phyloP scores from a whole-genome alignment of 1,140 invertebrate genomes.

The Palaemon carinicauda region DNA sequence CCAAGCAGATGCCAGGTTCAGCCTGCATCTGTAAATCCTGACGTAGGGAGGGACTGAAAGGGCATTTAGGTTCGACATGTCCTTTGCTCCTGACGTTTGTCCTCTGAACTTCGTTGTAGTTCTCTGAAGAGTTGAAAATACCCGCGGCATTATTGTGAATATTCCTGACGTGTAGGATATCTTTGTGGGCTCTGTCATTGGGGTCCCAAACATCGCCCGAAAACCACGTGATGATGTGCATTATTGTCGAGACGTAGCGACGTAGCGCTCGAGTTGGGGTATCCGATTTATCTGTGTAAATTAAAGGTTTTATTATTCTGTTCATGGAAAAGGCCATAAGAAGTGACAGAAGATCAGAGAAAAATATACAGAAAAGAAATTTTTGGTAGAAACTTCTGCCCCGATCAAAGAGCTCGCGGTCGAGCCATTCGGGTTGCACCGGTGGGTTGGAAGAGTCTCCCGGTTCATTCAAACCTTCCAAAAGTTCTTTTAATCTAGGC shows the following conservation, averaged over 20 bases:
- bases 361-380: conserved; percentile 40
- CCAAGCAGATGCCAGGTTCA: neutral
- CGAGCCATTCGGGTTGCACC: conserved; percentile 36
- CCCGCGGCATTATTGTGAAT: conserved; percentile 65
- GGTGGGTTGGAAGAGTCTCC: conserved; percentile 40
- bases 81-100: conserved; percentile 65
- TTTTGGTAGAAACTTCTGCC: conserved; percentile 40
- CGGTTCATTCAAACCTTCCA: conserved; percentile 31
- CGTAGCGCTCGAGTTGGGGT: conserved; percentile 72
- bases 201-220: conserved; percentile 70
- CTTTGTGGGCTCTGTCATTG: conserved; percentile 64
- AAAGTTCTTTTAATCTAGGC: conserved; percentile 3
- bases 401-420: conserved; percentile 14
- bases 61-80: conserved; percentile 1
- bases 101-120: conserved; percentile 66
- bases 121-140: conserved; percentile 63
- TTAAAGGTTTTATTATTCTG: conserved; percentile 63
- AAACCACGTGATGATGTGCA: conserved; percentile 80
- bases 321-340: conserved; percentile 60
- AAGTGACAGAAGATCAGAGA: conserved; percentile 41
- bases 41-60: neutral
- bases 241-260: conserved; percentile 77
- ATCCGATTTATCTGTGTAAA: conserved; percentile 67
- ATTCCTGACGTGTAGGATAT: conserved; percentile 65
- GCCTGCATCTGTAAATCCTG: neutral